phyloP scores from a whole-genome alignment of 2,113 vertebrate species.

The Rhynchomys soricoides region DNA sequence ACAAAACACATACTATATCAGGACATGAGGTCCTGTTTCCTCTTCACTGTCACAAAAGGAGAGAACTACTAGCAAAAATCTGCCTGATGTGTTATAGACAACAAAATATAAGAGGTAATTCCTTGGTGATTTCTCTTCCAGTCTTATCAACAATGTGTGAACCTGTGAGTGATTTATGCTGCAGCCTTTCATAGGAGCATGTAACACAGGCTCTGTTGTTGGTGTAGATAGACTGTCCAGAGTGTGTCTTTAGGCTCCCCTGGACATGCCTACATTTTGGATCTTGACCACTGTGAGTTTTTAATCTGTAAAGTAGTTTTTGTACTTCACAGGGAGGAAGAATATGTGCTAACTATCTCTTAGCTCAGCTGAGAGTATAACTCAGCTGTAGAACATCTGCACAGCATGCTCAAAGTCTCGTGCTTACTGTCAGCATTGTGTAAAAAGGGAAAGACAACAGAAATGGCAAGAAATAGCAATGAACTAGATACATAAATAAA shows the following conservation, averaged over 20 bases:
- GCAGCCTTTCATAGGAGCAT: background rate
- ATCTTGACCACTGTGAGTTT: background rate
- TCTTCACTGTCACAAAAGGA: background rate
- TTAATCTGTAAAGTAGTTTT: background rate
- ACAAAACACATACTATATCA: background rate
- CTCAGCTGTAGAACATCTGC: background rate
- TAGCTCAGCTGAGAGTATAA: background rate
- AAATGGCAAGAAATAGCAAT: background rate
- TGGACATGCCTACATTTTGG: background rate
- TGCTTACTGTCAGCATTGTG: background rate
- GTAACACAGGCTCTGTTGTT: background rate
- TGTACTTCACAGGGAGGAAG: background rate
- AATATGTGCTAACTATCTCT: background rate
- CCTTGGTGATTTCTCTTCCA: background rate
- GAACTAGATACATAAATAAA: background rate
- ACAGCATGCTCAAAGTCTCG: background rate
- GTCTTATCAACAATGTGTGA: background rate
- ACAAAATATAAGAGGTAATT: background rate
- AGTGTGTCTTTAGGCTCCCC: background rate
- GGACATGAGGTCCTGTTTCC: background rate
- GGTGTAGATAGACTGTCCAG: background rate
- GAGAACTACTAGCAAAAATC: background rate
- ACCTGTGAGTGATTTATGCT: background rate
- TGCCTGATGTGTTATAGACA: background rate
- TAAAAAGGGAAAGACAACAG: background rate